Conservation (phyloP, 2,113 vertebrate species). For the Cisticola juncidis region DNA sequence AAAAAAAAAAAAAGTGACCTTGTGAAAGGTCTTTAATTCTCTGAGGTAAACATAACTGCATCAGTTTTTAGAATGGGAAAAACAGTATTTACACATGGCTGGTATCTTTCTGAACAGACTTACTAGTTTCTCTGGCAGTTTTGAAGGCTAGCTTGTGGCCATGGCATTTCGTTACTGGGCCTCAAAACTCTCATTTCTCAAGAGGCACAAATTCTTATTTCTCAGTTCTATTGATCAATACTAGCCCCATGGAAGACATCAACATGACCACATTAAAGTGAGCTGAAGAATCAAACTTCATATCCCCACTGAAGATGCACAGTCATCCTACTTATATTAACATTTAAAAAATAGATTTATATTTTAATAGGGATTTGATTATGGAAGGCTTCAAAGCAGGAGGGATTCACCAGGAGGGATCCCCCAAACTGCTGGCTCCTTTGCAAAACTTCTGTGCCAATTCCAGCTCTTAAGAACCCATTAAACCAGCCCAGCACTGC, state of each 20-base stretch:
- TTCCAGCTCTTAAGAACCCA: background rate
- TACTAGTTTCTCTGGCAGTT: background rate
- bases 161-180: background rate
- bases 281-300: background rate
- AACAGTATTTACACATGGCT: background rate
- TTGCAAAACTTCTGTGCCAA: background rate
- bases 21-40: background rate
- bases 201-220: background rate
- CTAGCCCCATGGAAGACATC: background rate
- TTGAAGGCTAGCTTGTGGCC: constrained; percentile 7
- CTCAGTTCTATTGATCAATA: background rate
- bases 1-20: background rate
- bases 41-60: background rate
- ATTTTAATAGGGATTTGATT: background rate
- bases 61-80: background rate
- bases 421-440: background rate
- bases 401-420: background rate
- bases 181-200: background rate
- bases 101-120: background rate
- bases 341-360: background rate
- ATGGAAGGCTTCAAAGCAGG: background rate
- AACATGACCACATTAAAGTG: background rate
- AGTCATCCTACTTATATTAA: background rate
- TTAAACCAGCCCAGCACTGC: background rate
- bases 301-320: background rate